Conservation (phyloP, 2,888 invertebrate genomes). For the Urechis unicinctus region DNA sequence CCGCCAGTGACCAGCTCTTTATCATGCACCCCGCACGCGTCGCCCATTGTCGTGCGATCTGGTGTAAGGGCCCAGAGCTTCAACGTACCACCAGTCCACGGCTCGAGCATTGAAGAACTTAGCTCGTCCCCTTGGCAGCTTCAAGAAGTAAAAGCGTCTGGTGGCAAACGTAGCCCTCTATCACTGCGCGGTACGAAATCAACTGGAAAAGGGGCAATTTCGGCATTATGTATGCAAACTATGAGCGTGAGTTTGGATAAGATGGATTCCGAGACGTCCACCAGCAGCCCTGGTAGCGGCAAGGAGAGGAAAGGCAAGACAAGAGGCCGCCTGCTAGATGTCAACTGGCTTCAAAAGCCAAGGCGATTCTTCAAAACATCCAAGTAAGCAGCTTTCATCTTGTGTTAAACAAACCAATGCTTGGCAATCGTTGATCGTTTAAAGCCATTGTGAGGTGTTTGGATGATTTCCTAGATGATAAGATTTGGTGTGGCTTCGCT, state of each 20-base stretch:
- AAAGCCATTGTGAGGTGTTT: too few species aligned
- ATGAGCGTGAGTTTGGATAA: constrained; percentile 31
- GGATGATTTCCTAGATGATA: too few species aligned
- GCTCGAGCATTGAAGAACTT: background rate
- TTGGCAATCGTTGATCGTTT: too few species aligned
- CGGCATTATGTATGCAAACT: constrained; percentile 41
- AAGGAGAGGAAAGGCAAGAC: background rate
- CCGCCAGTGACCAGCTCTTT: background rate
- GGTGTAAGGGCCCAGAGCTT: too few species aligned
- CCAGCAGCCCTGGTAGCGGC: background rate
- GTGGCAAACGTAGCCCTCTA: too few species aligned
- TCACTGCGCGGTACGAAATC: too few species aligned
- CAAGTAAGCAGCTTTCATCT: constrained; percentile 33
- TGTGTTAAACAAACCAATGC: too few species aligned
- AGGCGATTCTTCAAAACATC: constrained; percentile 46
- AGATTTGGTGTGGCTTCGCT: too few species aligned
- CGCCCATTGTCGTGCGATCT: background rate
- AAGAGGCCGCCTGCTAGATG: constrained; percentile 24
- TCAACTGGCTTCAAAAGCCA: constrained; percentile 41
- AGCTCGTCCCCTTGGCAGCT: background rate
- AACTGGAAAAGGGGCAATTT: constrained; percentile 26
- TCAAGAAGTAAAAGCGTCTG: too few species aligned
- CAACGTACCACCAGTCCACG: background rate
- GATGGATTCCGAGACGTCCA: background rate
- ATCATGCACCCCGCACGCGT: background rate